Evolutionary conservation across 1,140 invertebrate genomes (phyloP).

Genomic region (Pomacea maculata): DNA sequence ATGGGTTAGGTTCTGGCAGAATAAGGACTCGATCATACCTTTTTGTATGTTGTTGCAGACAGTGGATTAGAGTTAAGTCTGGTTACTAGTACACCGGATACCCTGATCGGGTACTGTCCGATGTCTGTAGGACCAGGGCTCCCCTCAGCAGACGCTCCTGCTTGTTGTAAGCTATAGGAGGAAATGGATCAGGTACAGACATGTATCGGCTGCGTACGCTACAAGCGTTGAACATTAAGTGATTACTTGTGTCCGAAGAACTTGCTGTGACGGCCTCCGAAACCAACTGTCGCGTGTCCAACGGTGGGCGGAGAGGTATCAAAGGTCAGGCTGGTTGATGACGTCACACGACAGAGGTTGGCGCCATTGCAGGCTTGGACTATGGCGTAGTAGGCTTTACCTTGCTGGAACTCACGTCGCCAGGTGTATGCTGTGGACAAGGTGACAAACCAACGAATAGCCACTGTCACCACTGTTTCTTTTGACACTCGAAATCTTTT

Average conservation of each 20-base stretch:
- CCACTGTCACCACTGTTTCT: slow-evolving; percentile 2
- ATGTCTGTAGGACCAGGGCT: too few species aligned
- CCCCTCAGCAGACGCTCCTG: too few species aligned
- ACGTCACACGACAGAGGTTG: slow-evolving; percentile 26
- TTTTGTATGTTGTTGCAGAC: too few species aligned
- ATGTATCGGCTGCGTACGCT: too few species aligned
- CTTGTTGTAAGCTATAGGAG: too few species aligned
- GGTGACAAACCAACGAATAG: neutral
- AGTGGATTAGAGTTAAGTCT: too few species aligned
- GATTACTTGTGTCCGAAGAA: slow-evolving; percentile 30
- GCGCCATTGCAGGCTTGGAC: slow-evolving; percentile 41
- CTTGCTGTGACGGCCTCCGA: slow-evolving; percentile 12
- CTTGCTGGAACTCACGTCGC: slow-evolving; percentile 19
- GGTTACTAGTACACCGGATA: too few species aligned
- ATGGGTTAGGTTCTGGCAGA: too few species aligned
- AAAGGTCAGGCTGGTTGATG: slow-evolving; percentile 35
- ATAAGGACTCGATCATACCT: too few species aligned
- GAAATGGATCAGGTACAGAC: too few species aligned
- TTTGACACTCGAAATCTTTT: too few species aligned
- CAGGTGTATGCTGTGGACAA: slow-evolving; percentile 12
- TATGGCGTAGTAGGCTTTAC: slow-evolving; percentile 28
- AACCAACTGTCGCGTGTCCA: slow-evolving; percentile 30
- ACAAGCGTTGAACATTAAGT: neutral
- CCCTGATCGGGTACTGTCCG: too few species aligned
- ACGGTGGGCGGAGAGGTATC: slow-evolving; percentile 39